Percentiles rank a stretch among this genome's conserved stretches.
Evolutionary conservation across 2,113 vertebrate species (phyloP).

Genomic region (Aythya baeri): DNA sequence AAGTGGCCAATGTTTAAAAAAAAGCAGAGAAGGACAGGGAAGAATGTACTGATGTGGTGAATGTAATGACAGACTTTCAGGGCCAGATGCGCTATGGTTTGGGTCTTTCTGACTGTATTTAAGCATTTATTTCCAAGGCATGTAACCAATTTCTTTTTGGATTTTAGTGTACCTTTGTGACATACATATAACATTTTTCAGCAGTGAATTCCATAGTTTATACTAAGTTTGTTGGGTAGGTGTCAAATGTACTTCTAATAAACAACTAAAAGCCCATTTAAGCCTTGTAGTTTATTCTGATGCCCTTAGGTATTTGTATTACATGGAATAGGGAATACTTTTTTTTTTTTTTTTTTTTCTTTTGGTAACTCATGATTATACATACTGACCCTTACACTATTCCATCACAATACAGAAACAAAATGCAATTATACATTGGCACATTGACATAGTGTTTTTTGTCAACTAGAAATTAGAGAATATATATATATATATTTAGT

Average conservation of each 20-base stretch:
- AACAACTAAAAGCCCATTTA: background rate
- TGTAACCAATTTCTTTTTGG: background rate
- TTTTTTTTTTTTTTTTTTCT: background rate
- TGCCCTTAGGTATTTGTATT: background rate
- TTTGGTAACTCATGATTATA: background rate
- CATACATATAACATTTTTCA: background rate
- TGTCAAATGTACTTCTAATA: background rate
- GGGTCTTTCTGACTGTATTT: background rate
- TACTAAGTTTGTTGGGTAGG: background rate
- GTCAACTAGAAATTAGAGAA: background rate
- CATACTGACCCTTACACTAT: background rate
- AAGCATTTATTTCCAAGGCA: background rate
- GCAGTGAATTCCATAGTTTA: background rate
- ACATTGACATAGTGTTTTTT: rapidly evolving
- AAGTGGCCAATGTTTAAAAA: background rate
- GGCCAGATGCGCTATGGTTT: background rate
- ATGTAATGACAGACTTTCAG: background rate
- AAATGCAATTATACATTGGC: background rate
- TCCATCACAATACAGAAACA: background rate
- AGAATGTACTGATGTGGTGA: background rate
- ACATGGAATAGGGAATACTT: background rate
- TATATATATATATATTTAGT: too few species aligned
- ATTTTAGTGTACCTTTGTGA: background rate
- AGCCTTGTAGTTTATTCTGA: background rate
- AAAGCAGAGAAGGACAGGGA: background rate